Evolutionary conservation across 2,797 vertebrate genomes (phyloP).

Genomic region (Atherinosoma microstoma): DNA sequence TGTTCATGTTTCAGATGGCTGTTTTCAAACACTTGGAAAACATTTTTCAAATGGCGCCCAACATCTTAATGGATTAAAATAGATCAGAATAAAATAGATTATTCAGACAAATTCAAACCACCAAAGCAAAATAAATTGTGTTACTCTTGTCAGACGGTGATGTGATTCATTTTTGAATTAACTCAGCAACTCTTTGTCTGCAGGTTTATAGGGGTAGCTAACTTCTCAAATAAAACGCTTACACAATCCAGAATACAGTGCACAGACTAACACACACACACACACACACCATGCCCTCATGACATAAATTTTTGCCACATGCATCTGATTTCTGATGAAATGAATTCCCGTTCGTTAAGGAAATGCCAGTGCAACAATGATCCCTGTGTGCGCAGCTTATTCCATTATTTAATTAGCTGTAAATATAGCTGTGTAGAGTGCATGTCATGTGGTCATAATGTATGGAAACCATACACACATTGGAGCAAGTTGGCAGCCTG

Average conservation of each 20-base stretch:
- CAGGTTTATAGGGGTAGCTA: slow-evolving; percentile 4
- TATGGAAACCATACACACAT: slow-evolving; percentile 61
- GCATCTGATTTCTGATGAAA: slow-evolving; percentile 56
- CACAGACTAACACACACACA: slow-evolving; percentile 12
- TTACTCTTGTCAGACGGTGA: slow-evolving; percentile 1
- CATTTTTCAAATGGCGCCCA: background rate
- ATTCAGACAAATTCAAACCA: slow-evolving; percentile 6
- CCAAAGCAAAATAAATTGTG: background rate
- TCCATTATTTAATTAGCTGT: slow-evolving; percentile 60
- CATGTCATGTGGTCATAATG: slow-evolving; percentile 44
- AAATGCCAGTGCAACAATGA: slow-evolving; percentile 54
- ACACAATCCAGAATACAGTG: background rate
- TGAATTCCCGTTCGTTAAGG: slow-evolving; percentile 53
- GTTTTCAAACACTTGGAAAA: background rate
- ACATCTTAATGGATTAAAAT: background rate
- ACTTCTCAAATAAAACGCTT: slow-evolving; percentile 22
- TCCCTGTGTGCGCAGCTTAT: slow-evolving; percentile 37
- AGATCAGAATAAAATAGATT: background rate
- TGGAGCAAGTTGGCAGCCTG: slow-evolving; percentile 40
- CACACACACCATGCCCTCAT: slow-evolving; percentile 14
- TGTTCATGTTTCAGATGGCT: background rate
- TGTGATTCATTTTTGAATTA: slow-evolving; percentile 21
- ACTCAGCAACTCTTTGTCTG: slow-evolving; percentile 22
- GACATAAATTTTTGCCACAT: slow-evolving; percentile 44
- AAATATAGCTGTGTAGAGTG: slow-evolving; percentile 21